These are phyloP conservation scores for Pseudococcus longispinus DNA, from an alignment of 2,888 invertebrate genomes.

Conservation along the genomic window DNA sequence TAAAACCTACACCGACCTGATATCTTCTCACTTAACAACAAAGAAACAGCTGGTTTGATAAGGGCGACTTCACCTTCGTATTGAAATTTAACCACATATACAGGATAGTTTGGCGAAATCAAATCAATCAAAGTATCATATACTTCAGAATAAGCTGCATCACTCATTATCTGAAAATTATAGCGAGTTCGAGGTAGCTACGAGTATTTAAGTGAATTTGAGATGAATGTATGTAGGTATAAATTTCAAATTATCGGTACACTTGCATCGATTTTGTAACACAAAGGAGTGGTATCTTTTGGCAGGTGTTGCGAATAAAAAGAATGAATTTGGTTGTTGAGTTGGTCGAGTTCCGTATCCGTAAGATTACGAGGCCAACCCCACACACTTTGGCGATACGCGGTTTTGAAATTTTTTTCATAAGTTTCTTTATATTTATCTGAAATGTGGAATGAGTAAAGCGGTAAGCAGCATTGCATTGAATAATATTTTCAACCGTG, in stretches of 20 bases:
- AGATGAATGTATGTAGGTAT: too few relatives aligned
- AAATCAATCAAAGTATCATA: slow-evolving; percentile 3
- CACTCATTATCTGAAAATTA: background rate
- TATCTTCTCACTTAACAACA: background rate
- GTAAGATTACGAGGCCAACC: background rate
- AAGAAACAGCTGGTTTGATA: background rate
- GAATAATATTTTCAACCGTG: too few relatives aligned
- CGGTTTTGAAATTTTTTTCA: background rate
- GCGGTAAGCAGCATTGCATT: too few relatives aligned
- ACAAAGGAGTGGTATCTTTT: background rate
- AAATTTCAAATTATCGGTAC: background rate
- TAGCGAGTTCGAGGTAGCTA: too few relatives aligned
- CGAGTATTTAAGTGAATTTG: too few relatives aligned
- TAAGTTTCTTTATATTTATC: background rate
- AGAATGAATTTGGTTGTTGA: background rate
- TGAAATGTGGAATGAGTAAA: background rate
- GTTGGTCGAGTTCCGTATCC: background rate
- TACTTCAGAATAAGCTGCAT: background rate
- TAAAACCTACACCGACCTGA: too few relatives aligned
- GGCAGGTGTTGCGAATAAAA: background rate
- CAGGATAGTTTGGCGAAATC: background rate
- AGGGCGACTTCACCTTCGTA: background rate
- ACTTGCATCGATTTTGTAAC: background rate
- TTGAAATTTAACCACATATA: slow-evolving; percentile 39
- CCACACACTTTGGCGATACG: background rate